Percentiles rank a stretch among this genome's conserved stretches.
These are phyloP conservation scores for Lasioglossum malachurum DNA, from an alignment of 2,888 invertebrate genomes.

Conservation along the genomic window DNA sequence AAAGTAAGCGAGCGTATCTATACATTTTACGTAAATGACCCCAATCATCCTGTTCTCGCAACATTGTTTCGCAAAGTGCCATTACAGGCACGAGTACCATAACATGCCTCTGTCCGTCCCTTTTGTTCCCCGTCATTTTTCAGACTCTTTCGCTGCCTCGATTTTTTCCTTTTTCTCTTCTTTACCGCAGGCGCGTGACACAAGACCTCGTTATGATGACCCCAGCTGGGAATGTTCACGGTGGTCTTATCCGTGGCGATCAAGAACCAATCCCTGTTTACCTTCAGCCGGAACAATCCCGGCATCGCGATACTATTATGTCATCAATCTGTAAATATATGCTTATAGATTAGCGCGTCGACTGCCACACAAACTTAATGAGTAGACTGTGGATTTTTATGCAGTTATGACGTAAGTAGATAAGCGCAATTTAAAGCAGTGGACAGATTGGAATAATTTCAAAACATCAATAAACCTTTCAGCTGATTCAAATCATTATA, in stretches of 20 bases:
- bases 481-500: no score
- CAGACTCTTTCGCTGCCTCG: background rate
- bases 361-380: background rate
- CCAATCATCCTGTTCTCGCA: slow-evolving; percentile 58
- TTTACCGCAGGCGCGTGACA: slow-evolving; percentile 70
- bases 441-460: no score
- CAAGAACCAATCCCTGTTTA: slow-evolving; percentile 67
- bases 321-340: background rate
- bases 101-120: background rate
- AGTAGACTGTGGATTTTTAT: background rate
- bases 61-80: slow-evolving; percentile 48
- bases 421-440: no score
- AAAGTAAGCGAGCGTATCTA: slow-evolving; percentile 27
- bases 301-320: slow-evolving; percentile 62
- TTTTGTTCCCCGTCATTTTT: slow-evolving; percentile 6
- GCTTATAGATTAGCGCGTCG: background rate
- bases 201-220: slow-evolving; percentile 81
- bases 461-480: no score
- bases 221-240: slow-evolving; percentile 70
- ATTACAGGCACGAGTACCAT: slow-evolving; percentile 50
- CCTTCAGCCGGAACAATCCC: slow-evolving; percentile 66
- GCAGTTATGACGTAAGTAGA: no score
- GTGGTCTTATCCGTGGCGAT: slow-evolving; percentile 70
- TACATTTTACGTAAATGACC: slow-evolving; percentile 50
- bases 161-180: slow-evolving; percentile 4